Evolutionary conservation across 1,140 invertebrate genomes (phyloP), one percentile per base, ranked within the genome.

Genomic region (Diploscapter pachys): DNA sequence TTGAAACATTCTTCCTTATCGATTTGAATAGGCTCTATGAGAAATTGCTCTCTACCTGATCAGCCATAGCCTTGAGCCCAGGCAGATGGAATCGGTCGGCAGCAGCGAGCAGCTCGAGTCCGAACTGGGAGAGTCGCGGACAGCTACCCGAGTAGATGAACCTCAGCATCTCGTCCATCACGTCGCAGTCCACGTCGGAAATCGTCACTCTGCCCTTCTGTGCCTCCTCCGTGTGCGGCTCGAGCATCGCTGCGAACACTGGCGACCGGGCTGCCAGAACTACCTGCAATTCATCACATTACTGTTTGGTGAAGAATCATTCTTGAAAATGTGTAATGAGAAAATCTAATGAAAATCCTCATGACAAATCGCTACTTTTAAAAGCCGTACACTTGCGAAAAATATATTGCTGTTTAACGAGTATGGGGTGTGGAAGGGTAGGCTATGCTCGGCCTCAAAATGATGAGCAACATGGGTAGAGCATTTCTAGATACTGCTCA

Each of bases 221-320:
- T 9, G 72, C 73, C 64, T 85, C 84, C 53, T 77, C 76, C 13
- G 81, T 81, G 50, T 83, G 78, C 11, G 78, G 72, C 53, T 80
- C 78, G 13, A 87, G 78, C 85, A 87, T 87, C 8, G 81, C 83
- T 9, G 71, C 64, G 69, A 87, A 87, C 6, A 87, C 84, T 5
- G 82, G 83, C 31, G 86, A 87, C 6, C 86, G 80, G 52, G 86
- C 81, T 0, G 81, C 77, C 9, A 87, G 68, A 9, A 87, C 80
- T 31, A 79, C 51, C 71, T 72, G 9, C 57, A 65, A 54, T 8
- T 11, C 9, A 59, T 31, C 31, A 11, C 9, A 59, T 11, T 59
- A 1, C 57, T 59, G 9, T 59, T 59, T 59, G 9, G 0, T 59
- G 31, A 59, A 59, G 9, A 59, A 59, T 59, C 31, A 1, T 31